Evolutionary conservation across 2,113 vertebrate genomes (phyloP).

Genomic region (Craseonycteris thonglongyai): DNA sequence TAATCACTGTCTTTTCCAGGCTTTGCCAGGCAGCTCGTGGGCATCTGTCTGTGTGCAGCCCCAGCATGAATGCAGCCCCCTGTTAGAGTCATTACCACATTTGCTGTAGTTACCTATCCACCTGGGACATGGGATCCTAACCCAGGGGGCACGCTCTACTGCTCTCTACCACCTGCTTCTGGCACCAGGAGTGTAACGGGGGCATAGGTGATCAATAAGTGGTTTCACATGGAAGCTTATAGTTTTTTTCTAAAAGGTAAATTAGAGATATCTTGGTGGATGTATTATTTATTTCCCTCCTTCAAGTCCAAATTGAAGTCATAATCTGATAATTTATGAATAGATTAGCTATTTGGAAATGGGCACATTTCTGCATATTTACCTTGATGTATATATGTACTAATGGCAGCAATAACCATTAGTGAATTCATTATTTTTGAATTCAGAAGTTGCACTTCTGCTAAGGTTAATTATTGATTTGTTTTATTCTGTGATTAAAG

Average conservation of each 20-base stretch:
- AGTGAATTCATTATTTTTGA: conserved; percentile 66
- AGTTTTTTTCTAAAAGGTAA: conserved; percentile 33
- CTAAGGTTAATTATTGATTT: conserved; percentile 75
- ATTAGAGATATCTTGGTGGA: not conserved
- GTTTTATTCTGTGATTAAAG: conserved; percentile 73
- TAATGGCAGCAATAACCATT: conserved; percentile 52
- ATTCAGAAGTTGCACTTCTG: conserved; percentile 60
- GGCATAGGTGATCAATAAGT: not conserved
- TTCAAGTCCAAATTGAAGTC: conserved; percentile 15
- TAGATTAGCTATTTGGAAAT: conserved; percentile 49
- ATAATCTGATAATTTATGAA: conserved; percentile 53
- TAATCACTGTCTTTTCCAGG: not conserved
- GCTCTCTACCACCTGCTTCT: not conserved
- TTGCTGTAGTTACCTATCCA: not conserved
- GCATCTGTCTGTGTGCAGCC: not conserved
- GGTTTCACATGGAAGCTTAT: not conserved
- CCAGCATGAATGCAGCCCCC: not conserved
- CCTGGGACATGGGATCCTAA: not conserved
- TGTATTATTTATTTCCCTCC: conserved; percentile 34
- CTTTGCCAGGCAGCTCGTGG: not conserved
- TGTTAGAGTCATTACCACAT: not conserved
- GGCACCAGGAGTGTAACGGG: not conserved
- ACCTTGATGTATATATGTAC: conserved; percentile 44
- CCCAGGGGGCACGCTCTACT: not conserved
- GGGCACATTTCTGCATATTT: conserved; percentile 50